These are phyloP conservation scores for Oxyura jamaicensis DNA, from an alignment of 2,113 vertebrate species.

Conservation along the genomic window DNA sequence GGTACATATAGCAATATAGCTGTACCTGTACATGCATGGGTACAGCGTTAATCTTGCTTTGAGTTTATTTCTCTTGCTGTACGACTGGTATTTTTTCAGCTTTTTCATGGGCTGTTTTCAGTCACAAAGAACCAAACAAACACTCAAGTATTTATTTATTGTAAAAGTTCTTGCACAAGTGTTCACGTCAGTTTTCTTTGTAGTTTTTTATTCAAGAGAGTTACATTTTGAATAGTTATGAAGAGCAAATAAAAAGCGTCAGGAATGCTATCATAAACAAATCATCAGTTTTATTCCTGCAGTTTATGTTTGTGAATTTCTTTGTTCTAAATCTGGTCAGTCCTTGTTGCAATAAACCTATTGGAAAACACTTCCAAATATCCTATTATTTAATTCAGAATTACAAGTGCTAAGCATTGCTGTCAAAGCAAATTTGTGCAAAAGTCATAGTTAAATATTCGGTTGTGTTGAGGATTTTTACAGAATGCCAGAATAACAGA, in stretches of 20 bases:
- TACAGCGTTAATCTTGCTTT: neutral
- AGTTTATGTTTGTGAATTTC: neutral
- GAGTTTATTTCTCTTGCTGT: neutral
- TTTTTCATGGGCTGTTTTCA: neutral
- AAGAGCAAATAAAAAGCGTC: neutral
- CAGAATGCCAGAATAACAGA: neutral
- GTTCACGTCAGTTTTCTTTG: neutral
- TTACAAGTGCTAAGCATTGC: neutral
- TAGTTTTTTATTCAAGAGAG: neutral
- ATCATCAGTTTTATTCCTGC: neutral
- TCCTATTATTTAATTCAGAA: constrained; percentile 36
- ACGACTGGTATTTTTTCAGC: neutral
- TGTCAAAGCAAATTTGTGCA: neutral
- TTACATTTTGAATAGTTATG: neutral
- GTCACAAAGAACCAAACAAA: neutral
- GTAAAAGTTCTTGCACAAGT: neutral
- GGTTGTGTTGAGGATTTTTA: neutral
- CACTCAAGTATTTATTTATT: neutral
- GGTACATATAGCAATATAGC: neutral
- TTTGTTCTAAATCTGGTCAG: neutral
- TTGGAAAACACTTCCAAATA: neutral
- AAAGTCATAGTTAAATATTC: neutral
- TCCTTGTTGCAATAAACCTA: neutral
- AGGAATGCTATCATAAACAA: neutral
- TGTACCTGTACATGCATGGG: neutral